These are phyloP conservation scores for Dreissena polymorpha DNA, from an alignment of 1,140 invertebrate genomes.

Conservation along the genomic window DNA sequence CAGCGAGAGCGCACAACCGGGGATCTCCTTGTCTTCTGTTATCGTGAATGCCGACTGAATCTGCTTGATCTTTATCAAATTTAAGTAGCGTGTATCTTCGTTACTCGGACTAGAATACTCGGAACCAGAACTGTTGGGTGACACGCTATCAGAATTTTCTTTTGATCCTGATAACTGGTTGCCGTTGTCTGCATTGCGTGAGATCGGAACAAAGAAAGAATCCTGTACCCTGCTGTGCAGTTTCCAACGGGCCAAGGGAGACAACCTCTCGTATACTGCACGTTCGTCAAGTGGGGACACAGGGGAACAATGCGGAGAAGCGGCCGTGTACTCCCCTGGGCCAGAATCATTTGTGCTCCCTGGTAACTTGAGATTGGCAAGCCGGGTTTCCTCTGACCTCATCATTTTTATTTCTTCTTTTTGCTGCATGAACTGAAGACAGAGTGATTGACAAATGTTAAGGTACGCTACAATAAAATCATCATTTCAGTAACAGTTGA, in stretches of 20 bases:
- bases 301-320: constrained; percentile 8
- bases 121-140: constrained; percentile 14
- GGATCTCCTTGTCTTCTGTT: constrained; percentile 26
- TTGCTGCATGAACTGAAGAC: constrained; percentile 38
- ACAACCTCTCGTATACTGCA: constrained; percentile 11
- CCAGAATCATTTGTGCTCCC: constrained; percentile 19
- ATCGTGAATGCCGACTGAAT: constrained; percentile 44
- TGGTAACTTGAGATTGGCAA: neutral
- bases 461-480: too few relatives aligned
- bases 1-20: constrained; percentile 14
- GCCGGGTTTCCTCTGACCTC: neutral
- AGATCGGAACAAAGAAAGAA: constrained; percentile 37
- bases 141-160: neutral
- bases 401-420: constrained; percentile 1
- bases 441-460: too few relatives aligned
- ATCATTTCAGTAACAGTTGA: too few relatives aligned
- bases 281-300: constrained; percentile 17
- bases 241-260: constrained; percentile 44
- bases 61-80: constrained; percentile 38
- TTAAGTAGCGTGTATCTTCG: constrained; percentile 14
- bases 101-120: constrained; percentile 6
- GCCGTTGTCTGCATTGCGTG: neutral
- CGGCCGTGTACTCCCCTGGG: constrained; percentile 3
- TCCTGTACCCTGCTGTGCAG: constrained; percentile 30
- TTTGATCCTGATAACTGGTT: neutral